Evolutionary conservation across 2,113 vertebrate species (phyloP), one percentile per base, ranked within the genome.

Genomic region (Sprattus sprattus): DNA sequence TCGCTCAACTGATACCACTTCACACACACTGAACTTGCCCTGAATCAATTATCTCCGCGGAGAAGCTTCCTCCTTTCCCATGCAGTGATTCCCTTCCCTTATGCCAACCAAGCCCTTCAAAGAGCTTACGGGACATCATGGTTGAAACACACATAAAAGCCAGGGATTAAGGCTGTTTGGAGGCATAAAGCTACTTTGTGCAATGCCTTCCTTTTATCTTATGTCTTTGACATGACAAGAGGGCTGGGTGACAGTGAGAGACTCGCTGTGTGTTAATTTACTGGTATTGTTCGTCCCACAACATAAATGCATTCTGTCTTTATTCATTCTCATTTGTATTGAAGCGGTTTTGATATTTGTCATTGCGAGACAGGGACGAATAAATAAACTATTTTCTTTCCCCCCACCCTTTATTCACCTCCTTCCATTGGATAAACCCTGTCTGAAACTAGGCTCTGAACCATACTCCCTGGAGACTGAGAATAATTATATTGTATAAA

Each of bases 31-130:
- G 25, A 25, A 71, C 64, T 32, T 81, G 25, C 47, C 83, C 81
- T 84, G 86, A 91, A 89, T 89, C 88, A 90, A 87, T 92, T 90
- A 85, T 57, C 83, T 28, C 28, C 47, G 64, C 64, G 25, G 32
- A 8, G 64, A 71, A 22, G 54, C 18, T 20, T 60, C 54, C 54
- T 22, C 2, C 3, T 20, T 60, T 57, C 18, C 54, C 18, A 6
- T 60, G 54, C 2, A 22, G 3, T 22, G 18, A 18, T 47, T 32
- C 25, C 10, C 25, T 71, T 0, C 13, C 64, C 25, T 28, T 11
- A n/a, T 28, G 64, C 22, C 64, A 71, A 25, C 54, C 18, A 0
- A 60, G 54, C n/a, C 11, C 11, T 32, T 71, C 64, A 32, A 71
- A 71, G 64, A 71, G n/a, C 64, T 71, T 71, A 25, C 1, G 18